Evolutionary conservation across 2,888 invertebrate genomes (phyloP), one percentile per base, ranked within the genome.

Genomic region (Leucophenga maculata): DNA sequence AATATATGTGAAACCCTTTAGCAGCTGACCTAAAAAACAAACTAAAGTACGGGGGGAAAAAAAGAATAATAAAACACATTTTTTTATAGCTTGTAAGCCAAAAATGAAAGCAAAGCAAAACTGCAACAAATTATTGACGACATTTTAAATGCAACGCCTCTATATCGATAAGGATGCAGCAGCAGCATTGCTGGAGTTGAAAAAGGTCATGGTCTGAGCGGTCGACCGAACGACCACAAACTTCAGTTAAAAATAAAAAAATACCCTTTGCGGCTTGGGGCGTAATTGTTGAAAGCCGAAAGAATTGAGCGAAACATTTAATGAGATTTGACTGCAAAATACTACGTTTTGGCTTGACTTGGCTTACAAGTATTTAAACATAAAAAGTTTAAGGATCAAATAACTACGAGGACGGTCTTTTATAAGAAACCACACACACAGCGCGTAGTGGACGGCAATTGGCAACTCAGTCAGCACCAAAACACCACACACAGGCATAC

Each of bases 61-160:
- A 55, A 55, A 26, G 22, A 48, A 22, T 48, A 46, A 48, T 48
- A 64, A 48, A 64, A 64, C 46, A 64, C 62, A 46, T 26, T 26
- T 22, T 64, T 64, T 64, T 64, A 64, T 64, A 32, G 48, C 46
- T n/a, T 14, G 20, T 20, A 64, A 8, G 22, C 4, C 44, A 18
- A 62, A 62, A 44, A 46, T 14, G 11, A 31, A 31, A 59, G 31
- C 22, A n/a, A 16, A 14, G 26, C 9, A 59, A 31, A 31, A n/a
- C 26, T 59, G 77, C 80, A 83, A 82, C 83, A 83, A 82, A 83
- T 84, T 83, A 81, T 82, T 83, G 82, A 82, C 84, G 84, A 84
- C 83, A 82, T 83, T 83, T 83, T 81, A 83, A 83, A 83, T 82
- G 80, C 83, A 64, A 64, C 62, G 62, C 62, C 62, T 39, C 16